These are phyloP conservation scores for Coregonus ussuriensis DNA, from an alignment of 2,797 vertebrate genomes.

Conservation along the genomic window DNA sequence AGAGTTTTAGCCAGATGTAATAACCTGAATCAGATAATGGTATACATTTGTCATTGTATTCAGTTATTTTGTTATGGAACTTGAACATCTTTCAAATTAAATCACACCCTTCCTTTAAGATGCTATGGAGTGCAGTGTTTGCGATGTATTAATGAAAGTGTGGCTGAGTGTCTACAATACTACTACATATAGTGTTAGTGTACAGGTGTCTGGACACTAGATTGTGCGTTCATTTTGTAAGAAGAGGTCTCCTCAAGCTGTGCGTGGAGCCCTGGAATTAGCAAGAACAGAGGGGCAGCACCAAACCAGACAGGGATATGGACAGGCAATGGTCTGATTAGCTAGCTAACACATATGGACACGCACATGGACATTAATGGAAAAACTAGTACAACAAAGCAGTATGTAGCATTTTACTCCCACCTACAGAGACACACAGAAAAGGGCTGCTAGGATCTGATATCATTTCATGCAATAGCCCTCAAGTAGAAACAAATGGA, in stretches of 20 bases:
- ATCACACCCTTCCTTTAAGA: conserved; percentile 19
- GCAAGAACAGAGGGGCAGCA: conserved; percentile 18
- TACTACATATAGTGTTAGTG: conserved; percentile 45
- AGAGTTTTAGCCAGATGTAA: not conserved
- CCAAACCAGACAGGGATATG: conserved; percentile 12
- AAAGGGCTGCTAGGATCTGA: conserved; percentile 1
- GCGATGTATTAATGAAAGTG: not conserved
- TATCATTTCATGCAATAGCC: not conserved
- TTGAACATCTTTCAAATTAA: not conserved
- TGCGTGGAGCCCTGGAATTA: conserved; percentile 4
- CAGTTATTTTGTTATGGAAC: not conserved
- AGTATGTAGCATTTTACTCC: conserved; percentile 18
- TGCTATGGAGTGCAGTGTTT: conserved; percentile 10
- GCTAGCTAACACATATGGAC: conserved; percentile 1
- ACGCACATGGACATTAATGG: conserved; percentile 12
- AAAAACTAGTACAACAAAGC: conserved; percentile 8
- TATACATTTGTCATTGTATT: not conserved
- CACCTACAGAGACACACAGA: conserved; percentile 5
- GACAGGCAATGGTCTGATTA: not conserved
- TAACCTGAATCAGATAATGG: conserved; percentile 1
- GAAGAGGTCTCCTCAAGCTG: conserved; percentile 20
- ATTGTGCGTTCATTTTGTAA: conserved; percentile 59
- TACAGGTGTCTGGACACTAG: conserved; percentile 54
- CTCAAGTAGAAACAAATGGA: not conserved
- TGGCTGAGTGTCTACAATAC: conserved; percentile 26